phyloP scores from a whole-genome alignment of 2,797 vertebrate genomes.

The Mus spretus region DNA sequence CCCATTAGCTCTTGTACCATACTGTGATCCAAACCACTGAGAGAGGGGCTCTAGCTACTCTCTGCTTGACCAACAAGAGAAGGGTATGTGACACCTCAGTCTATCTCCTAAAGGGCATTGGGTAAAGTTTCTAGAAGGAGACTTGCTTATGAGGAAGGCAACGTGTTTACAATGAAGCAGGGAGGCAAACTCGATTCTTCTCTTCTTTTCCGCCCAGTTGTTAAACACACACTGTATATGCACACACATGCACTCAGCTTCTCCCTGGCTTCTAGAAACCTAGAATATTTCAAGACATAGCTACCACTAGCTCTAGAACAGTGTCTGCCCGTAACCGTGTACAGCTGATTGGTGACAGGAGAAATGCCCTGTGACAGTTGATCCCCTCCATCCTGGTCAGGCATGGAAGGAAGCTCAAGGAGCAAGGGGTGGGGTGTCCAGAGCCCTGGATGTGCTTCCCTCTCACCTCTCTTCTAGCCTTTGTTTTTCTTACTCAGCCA shows the following conservation, averaged over 20 bases:
- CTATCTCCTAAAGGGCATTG: not conserved
- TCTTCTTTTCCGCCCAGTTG: not conserved
- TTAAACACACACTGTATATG: not conserved
- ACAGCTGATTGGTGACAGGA: not conserved
- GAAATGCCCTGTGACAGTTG: not conserved
- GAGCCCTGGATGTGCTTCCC: not conserved
- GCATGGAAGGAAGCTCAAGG: not conserved
- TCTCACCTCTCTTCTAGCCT: not conserved
- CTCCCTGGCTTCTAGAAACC: slow-evolving; percentile 1
- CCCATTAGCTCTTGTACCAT: not conserved
- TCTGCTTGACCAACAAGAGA: not conserved
- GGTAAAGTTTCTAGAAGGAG: not conserved
- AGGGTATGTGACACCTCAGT: not conserved
- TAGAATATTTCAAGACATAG: not conserved
- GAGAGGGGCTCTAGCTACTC: not conserved
- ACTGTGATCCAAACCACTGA: not conserved
- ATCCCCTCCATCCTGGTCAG: not conserved
- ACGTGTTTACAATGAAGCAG: not conserved
- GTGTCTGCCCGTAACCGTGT: not conserved
- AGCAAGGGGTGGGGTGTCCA: not conserved
- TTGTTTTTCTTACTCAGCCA: not conserved
- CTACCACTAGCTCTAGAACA: not conserved
- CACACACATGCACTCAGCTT: not conserved
- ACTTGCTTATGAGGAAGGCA: not conserved
- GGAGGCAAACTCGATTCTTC: not conserved